Percentiles rank a stretch among this genome's conserved stretches.
phyloP scores from a whole-genome alignment of 2,888 invertebrate genomes.

The Carabus problematicus region DNA sequence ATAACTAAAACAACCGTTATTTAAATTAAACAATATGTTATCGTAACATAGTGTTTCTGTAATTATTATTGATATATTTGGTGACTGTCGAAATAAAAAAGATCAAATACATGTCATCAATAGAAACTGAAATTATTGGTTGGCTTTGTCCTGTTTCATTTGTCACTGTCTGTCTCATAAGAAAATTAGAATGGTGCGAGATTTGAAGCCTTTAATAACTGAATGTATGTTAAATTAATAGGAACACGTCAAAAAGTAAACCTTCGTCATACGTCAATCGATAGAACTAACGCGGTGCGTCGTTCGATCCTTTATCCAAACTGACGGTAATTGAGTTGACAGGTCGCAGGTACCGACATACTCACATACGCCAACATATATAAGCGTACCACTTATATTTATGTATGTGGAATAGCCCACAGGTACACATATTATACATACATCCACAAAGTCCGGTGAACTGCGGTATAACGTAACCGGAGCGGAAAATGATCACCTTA shows the following conservation, averaged over 20 bases:
- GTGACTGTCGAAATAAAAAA: too few relatives aligned
- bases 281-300: conserved; percentile 1
- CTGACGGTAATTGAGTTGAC: conserved; percentile 9
- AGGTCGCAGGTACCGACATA: background rate
- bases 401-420: background rate
- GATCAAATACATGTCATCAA: too few relatives aligned
- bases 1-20: too few relatives aligned
- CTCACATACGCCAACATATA: background rate
- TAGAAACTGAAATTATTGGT: too few relatives aligned
- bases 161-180: too few relatives aligned
- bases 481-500: conserved; percentile 12
- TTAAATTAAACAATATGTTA: too few relatives aligned
- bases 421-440: background rate
- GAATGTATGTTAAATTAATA: background rate
- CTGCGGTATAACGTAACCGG: background rate
- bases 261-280: conserved; percentile 10
- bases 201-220: too few relatives aligned
- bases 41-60: too few relatives aligned
- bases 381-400: background rate
- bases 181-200: too few relatives aligned
- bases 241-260: conserved; percentile 3
- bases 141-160: too few relatives aligned
- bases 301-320: background rate
- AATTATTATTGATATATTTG: too few relatives aligned
- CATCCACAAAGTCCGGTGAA: background rate